phyloP scores from a whole-genome alignment of 2,113 vertebrate species.

The Chaetodon auriga region DNA sequence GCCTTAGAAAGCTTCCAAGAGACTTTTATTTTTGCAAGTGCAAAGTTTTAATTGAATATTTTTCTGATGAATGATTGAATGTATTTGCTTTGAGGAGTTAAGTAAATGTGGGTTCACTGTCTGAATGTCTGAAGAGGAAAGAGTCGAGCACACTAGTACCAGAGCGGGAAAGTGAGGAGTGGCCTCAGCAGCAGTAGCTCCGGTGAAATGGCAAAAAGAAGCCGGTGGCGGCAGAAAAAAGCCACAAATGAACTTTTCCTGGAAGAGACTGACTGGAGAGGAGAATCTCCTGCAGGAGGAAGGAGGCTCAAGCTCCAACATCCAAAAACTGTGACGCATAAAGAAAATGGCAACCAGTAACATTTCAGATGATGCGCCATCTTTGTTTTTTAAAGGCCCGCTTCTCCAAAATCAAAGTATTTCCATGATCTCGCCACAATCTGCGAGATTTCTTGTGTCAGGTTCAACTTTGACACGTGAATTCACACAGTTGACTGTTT shows the following conservation, averaged over 20 bases:
- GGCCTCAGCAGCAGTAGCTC: not conserved
- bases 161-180: not conserved
- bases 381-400: not conserved
- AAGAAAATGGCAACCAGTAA: not conserved
- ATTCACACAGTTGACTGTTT: not conserved
- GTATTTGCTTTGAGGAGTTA: slow-evolving; percentile 62
- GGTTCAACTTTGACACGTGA: not conserved
- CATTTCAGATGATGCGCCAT: not conserved
- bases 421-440: too few relatives aligned
- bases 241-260: not conserved
- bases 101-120: slow-evolving; percentile 31
- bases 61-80: slow-evolving; percentile 74
- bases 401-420: not conserved
- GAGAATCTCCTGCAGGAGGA: not conserved
- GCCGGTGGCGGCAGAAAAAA: not conserved
- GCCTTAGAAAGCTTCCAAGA: slow-evolving; percentile 68
- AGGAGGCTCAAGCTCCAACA: not conserved
- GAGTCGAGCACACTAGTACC: slow-evolving; percentile 25
- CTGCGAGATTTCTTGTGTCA: not conserved
- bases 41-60: slow-evolving; percentile 64
- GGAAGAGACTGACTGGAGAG: not conserved
- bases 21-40: slow-evolving; percentile 73
- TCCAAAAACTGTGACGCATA: slow-evolving; percentile 1
- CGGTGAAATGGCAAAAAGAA: not conserved
- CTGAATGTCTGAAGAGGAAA: slow-evolving; percentile 60